Conservation (phyloP, 2,797 vertebrate species). For the Chaunax sp. region DNA sequence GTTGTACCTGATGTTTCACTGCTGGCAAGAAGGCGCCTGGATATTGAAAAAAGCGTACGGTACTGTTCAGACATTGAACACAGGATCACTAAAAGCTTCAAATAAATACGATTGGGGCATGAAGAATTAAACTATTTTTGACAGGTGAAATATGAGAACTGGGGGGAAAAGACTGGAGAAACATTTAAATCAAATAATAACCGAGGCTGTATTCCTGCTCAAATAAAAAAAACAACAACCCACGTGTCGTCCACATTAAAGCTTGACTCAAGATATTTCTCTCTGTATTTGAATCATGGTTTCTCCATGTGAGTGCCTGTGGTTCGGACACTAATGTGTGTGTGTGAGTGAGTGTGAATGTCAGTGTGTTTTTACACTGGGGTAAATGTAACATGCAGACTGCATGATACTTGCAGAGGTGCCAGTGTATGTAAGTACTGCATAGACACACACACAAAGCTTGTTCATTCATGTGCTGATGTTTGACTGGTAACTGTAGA, state of each 20-base stretch:
- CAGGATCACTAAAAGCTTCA: background rate
- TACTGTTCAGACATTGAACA: slow-evolving; percentile 1
- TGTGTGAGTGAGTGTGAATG: slow-evolving; percentile 7
- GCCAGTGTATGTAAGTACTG: background rate
- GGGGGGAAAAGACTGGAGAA: background rate
- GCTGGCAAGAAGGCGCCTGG: slow-evolving; percentile 7
- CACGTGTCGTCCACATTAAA: slow-evolving; percentile 62
- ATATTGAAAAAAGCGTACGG: slow-evolving; percentile 22
- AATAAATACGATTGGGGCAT: background rate
- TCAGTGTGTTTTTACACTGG: slow-evolving; percentile 26
- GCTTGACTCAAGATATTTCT: slow-evolving; percentile 62
- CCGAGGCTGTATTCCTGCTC: slow-evolving; percentile 19
- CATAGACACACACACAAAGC: slow-evolving; percentile 20
- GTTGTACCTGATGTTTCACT: slow-evolving; percentile 14
- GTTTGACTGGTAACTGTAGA: slow-evolving; percentile 65
- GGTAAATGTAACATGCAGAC: slow-evolving; percentile 20
- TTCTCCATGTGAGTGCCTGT: slow-evolving; percentile 54
- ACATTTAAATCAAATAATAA: slow-evolving; percentile 46
- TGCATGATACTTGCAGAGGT: slow-evolving; percentile 13
- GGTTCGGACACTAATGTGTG: slow-evolving; percentile 47
- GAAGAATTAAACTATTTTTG: background rate
- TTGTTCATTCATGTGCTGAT: slow-evolving; percentile 63
- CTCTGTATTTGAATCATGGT: slow-evolving; percentile 45
- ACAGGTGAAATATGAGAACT: slow-evolving; percentile 30
- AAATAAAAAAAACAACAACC: slow-evolving; percentile 65